Evolutionary conservation across 2,113 vertebrate species (phyloP), one percentile per base, ranked within the genome.

Genomic region (Elgaria multicarinata): DNA sequence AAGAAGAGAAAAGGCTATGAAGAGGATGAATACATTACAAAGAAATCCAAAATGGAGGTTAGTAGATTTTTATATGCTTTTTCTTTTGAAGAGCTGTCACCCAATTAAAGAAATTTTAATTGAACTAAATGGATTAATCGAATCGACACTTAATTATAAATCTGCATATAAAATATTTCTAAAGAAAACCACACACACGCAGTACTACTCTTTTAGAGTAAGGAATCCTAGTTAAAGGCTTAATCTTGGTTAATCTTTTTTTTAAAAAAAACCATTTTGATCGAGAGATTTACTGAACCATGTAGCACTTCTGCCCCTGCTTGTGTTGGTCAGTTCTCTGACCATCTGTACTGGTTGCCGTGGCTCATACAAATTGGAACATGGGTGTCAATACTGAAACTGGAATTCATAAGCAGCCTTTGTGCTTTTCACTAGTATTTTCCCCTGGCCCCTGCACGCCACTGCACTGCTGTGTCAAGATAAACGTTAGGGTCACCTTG

Each of bases 1-100:
- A 99, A 98, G 97, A 98, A 98, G 93, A 99, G 98, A 92, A 97
- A 98, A 93, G 98, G 98, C 72, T 98, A 98, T 90, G 98, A 99
- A 96, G 98, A 99, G 44, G 98, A 98, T 55, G 98, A 97, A 12
- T 98, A 98, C 10, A 92, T 98, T 1, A 86, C 97, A 24, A 99
- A 99, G 95, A 98, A 98, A 93, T 83, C 96, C 2, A 98, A 97
- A 93, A 87, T 97, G 46, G 98, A 99, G 97, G 97, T 98, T 85
- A 93, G 97, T 93, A 90, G 72, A 69, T 58, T 84, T 55, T 0
- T 72, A 36, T 94, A 91, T 80, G 77, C 24, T 50, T 79, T 77
- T n/a, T n/a, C n/a, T 16, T 77, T 75, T 33, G 22, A 75, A 78
- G 13, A 18, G 16, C 26, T 78, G 1, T 14, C 36, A 42, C 20